A percentile compares a stretch with the other conserved stretches of the same genome.
phyloP scores from a whole-genome alignment of 2,888 invertebrate species.

The Tanytarsus gracilentus region DNA sequence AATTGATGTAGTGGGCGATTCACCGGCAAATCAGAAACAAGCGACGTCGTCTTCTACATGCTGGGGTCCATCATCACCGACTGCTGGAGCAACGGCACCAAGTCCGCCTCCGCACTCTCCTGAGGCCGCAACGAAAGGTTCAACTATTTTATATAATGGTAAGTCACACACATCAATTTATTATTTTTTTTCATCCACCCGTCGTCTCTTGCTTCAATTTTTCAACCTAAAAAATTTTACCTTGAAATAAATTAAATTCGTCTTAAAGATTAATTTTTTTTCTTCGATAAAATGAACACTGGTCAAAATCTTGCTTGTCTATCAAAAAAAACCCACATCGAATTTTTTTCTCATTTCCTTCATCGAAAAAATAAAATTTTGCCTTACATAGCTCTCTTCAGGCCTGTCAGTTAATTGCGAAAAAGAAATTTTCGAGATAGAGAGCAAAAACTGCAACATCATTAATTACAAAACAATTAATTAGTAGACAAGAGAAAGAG shows the following conservation, averaged over 20 bases:
- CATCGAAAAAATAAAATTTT: too few species aligned
- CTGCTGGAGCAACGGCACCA: slow-evolving; percentile 66
- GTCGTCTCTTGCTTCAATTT: not conserved
- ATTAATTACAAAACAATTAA: slow-evolving; percentile 29
- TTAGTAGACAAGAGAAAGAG: slow-evolving; percentile 14
- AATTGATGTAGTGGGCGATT: slow-evolving; percentile 78
- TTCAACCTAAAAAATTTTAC: slow-evolving; percentile 20
- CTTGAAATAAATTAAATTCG: slow-evolving; percentile 27
- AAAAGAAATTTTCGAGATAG: not conserved
- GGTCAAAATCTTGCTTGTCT: too few species aligned
- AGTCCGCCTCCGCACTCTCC: slow-evolving; percentile 61
- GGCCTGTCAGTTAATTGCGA: too few species aligned
- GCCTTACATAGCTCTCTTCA: too few species aligned
- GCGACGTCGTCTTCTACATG: slow-evolving; percentile 39
- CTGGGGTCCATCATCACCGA: slow-evolving; percentile 67
- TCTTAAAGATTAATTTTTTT: too few species aligned
- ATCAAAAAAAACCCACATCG: too few species aligned
- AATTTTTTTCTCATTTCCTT: too few species aligned
- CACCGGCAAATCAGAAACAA: slow-evolving; percentile 34
- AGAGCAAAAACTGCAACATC: slow-evolving; percentile 28
- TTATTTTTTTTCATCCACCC: not conserved
- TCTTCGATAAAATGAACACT: too few species aligned
- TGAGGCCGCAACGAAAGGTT: slow-evolving; percentile 52
- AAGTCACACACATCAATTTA: too few species aligned
- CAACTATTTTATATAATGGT: slow-evolving; percentile 71